These are phyloP conservation scores for Stylophora pistillata DNA, from an alignment of 64 coral and sea anemone species.

Conservation along the genomic window DNA sequence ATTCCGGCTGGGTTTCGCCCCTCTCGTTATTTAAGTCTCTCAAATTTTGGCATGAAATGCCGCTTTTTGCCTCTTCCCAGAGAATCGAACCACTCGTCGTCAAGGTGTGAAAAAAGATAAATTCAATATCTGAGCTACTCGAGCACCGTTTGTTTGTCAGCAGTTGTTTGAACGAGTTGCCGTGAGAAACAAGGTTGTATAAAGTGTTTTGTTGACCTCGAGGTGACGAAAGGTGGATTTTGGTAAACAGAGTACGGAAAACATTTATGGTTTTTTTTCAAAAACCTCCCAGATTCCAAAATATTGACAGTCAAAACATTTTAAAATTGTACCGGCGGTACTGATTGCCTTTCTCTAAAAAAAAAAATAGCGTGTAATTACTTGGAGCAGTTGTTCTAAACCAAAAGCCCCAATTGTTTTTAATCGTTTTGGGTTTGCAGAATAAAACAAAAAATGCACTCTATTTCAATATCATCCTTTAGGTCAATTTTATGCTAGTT, in stretches of 20 bases:
- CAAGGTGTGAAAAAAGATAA: not conserved
- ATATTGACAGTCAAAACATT: conserved; percentile 35
- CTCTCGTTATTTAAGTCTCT: not conserved
- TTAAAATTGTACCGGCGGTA: not conserved
- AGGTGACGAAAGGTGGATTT: conserved; percentile 17
- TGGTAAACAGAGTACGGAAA: conserved; percentile 27
- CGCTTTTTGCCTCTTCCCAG: not conserved
- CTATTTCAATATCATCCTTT: not conserved
- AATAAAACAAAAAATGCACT: not conserved
- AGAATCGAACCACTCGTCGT: not conserved
- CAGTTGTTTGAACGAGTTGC: not conserved
- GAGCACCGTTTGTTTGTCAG: not conserved
- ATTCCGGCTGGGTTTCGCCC: not conserved
- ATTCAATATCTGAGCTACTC: conserved; percentile 5
- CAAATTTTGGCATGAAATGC: not conserved
- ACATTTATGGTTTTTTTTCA: conserved; percentile 4
- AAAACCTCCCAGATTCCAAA: conserved; percentile 2
- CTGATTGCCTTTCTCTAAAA: not conserved
- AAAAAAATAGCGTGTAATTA: not conserved
- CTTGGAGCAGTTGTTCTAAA: not conserved
- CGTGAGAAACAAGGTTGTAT: not conserved
- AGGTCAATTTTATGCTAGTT: not conserved
- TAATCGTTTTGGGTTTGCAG: not conserved
- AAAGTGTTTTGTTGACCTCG: conserved; percentile 9
- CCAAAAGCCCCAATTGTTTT: not conserved